These are phyloP conservation scores for Pagetopsis macropterus DNA, from an alignment of 2,797 vertebrate species.

Conservation along the genomic window DNA sequence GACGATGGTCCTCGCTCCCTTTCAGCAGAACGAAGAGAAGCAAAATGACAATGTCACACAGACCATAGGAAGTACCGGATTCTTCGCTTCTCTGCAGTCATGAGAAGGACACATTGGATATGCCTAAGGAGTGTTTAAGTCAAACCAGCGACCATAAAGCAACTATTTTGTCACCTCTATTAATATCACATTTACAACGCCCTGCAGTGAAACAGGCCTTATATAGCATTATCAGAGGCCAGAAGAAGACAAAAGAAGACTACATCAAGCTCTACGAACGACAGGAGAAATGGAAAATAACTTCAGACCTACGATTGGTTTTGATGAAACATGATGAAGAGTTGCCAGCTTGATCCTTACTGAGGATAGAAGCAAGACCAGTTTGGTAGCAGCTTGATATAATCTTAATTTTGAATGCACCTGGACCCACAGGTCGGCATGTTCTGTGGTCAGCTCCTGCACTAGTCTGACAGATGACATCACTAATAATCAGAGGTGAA, in stretches of 20 bases:
- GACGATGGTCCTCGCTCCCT: neutral
- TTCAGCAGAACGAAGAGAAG: conserved; percentile 28
- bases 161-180: neutral
- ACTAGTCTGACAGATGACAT: conserved; percentile 22
- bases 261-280: neutral
- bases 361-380: conserved; percentile 10
- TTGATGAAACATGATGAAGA: neutral
- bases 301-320: conserved; percentile 3
- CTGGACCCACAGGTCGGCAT: conserved; percentile 12
- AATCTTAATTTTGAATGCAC: neutral
- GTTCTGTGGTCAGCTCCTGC: conserved; percentile 6
- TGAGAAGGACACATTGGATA: neutral
- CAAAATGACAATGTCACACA: neutral
- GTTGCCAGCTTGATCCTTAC: neutral
- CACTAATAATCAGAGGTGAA: conserved; percentile 25
- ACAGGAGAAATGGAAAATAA: neutral
- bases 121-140: neutral
- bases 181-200: neutral
- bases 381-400: neutral
- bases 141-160: neutral
- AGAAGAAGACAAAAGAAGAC: conserved; percentile 19
- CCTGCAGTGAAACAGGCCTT: neutral
- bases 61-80: neutral
- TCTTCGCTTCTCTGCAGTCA: neutral
- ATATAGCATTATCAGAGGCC: neutral